Evolutionary conservation across 2,888 invertebrate genomes (phyloP), one percentile per base, ranked within the genome.

Genomic region (Gari tellinella): DNA sequence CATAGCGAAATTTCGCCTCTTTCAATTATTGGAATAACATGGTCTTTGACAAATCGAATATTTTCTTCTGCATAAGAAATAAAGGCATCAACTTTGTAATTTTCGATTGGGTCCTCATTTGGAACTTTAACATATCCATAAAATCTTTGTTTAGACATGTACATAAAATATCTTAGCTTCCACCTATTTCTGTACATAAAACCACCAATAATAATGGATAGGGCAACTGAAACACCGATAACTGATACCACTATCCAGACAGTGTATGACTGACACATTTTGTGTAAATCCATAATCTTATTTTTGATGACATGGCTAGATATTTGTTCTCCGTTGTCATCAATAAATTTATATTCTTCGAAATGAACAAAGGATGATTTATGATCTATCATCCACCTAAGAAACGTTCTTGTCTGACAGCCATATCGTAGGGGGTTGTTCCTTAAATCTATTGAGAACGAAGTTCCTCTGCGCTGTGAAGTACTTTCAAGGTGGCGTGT

Each of bases 41-140:
- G 45, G 0, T 55, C 40, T 14, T 23, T 17, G 1, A 76, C 66
- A 38, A 69, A 74, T 3, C 12, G n/a, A 2, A 56, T 51, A 41
- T 82, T 60, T 0, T 64, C 69, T 14, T 72, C 61, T 14, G 73
- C 56, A 40, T 77, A 82, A 0, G 75, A 77, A 5, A 82, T 53
- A 56, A 83, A 83, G 14, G 65, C 78, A 45, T 84, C 79, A 46
- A 63, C 75, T 17, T 52, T 61, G 55, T 55, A 77, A n/a, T 72
- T 25, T 40, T 41, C 45, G 2, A 26, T 43, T 2, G 37, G 49
- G 14, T 3, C 53, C 15, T 43, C 53, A 1, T 23, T n/a, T 40
- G 25, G 45, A 17, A 10, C 19, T 10, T 19, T 62, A 2, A 12
- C 26, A 40, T 69, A 63, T 1, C 64, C 69, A 14, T 56, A 56